phyloP scores from a whole-genome alignment of 2,113 vertebrate genomes.

The Galbula dea region DNA sequence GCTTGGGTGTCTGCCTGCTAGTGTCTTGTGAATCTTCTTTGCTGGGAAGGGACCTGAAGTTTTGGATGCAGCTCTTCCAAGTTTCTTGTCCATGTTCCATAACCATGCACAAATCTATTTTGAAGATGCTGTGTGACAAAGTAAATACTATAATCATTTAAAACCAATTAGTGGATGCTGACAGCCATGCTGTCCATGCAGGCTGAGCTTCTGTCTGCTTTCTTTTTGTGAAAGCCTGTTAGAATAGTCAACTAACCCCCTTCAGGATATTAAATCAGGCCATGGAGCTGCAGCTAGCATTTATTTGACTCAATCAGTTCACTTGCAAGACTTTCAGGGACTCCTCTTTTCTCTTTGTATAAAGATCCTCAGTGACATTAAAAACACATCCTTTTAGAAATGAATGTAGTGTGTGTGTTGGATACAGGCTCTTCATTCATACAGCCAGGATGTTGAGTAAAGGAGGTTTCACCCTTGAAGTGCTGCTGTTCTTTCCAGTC shows the following conservation, averaged over 20 bases:
- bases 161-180: too few species aligned
- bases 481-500: background rate
- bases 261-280: too few species aligned
- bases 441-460: background rate
- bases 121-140: too few species aligned
- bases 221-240: too few species aligned
- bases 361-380: background rate
- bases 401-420: rapidly evolving
- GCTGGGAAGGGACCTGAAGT: background rate
- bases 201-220: too few species aligned
- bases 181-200: too few species aligned
- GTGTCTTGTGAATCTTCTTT: background rate
- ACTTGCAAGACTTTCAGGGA: too few species aligned
- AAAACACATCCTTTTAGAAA: background rate
- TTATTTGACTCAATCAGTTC: too few species aligned
- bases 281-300: too few species aligned
- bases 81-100: background rate
- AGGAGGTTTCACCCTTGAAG: background rate
- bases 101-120: background rate
- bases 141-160: too few species aligned
- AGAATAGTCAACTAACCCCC: too few species aligned
- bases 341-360: too few species aligned
- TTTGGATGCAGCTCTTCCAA: background rate
- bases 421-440: background rate
- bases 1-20: background rate